Evolutionary conservation across 2,113 vertebrate species (phyloP).

Genomic region (Turnix velox): DNA sequence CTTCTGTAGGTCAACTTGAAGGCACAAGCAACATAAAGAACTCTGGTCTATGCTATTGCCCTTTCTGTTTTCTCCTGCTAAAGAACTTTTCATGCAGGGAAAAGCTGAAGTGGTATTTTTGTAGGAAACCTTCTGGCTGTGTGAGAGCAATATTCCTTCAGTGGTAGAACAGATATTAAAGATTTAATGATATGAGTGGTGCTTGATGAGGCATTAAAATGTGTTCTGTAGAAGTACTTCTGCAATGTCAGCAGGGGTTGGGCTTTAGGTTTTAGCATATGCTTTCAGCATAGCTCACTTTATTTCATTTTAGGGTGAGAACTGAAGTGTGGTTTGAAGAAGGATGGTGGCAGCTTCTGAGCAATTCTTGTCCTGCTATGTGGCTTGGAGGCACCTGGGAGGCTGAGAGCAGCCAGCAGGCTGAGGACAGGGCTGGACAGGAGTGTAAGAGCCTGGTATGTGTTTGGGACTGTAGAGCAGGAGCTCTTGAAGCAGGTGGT

Average conservation of each 20-base stretch:
- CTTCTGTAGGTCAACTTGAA: not conserved
- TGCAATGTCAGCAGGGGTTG: not conserved
- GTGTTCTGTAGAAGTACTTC: not conserved
- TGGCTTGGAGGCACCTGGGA: not conserved
- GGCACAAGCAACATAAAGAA: not conserved
- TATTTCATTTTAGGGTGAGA: not conserved
- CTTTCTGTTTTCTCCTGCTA: not conserved
- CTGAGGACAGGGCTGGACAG: not conserved
- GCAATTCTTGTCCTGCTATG: accelerated
- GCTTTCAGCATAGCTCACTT: not conserved
- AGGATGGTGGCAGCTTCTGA: not conserved
- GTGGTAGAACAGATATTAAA: not conserved
- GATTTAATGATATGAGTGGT: accelerated
- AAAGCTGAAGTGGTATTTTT: not conserved
- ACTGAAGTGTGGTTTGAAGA: not conserved
- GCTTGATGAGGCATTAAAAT: not conserved
- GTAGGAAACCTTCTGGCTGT: not conserved
- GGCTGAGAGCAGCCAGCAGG: not conserved
- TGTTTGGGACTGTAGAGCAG: not conserved
- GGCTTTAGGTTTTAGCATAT: not conserved
- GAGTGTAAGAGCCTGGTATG: not conserved
- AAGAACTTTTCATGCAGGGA: not conserved
- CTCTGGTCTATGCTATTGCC: not conserved
- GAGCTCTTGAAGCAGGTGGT: not conserved
- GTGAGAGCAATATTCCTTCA: not conserved